Base-by-base conservation (phyloP, 2,888 invertebrate genomes). In the Amblyjoppa proteus region DNA sequence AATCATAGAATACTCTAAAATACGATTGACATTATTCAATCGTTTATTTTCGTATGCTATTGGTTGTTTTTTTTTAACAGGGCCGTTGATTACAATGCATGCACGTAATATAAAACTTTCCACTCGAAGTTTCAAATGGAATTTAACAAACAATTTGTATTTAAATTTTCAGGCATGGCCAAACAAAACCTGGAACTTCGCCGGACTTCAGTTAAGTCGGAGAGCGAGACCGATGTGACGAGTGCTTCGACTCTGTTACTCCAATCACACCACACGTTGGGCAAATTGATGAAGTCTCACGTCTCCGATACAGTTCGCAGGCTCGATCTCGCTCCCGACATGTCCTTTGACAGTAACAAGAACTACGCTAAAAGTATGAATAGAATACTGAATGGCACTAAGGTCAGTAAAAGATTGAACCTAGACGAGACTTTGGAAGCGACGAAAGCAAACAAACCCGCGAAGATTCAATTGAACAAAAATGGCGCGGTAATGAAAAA, bases 271-370 rank as follows among this genome's bases (percentile, higher is more conserved):
- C 70, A 84, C 38, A 74, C 81, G 25, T 74, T 76, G 41, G 78
- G 79, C 9, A 88, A 88, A 81, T 34, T 77, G 28, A 53, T 73
- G 28, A 92, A 91, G 61, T 80, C 78, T 31, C 89, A 90, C n/a
- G 77, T 74, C n/a, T 88, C 85, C 0, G 88, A 90, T n/a, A 89
- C 85, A 0, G 87, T 87, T 4, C 87, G 88, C 3, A 89, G 90
- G 70, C 82, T 90, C 7, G 90, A 92, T 49, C 87, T 89, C 34
- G 86, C 88, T 3, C 79, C 90, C 0, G 91, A 92, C 9, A 11
- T 90, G 5, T 86, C 90, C 0, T 92, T 90, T 34, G 93, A 94
- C 51, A 90, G 87, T 25, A 93, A 94, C 66, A 93, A 94, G 71
- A 93, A 93, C 81, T 93, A 92, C 70, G 88, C 93, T 0, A 93